phyloP scores from a whole-genome alignment of 2,797 vertebrate species.

The Sebastes diploproa region DNA sequence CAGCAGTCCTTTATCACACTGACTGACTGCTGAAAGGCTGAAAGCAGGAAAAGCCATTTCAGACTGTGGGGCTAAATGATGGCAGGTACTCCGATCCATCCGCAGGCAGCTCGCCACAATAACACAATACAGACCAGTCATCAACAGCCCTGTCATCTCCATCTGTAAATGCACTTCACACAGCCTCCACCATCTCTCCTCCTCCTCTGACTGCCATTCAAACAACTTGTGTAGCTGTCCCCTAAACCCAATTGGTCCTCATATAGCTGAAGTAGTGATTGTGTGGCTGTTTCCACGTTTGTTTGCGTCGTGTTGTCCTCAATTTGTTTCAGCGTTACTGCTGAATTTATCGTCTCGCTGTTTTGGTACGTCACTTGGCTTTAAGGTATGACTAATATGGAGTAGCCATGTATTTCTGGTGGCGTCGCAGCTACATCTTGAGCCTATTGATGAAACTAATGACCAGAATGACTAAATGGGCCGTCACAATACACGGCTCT shows the following conservation, averaged over 20 bases:
- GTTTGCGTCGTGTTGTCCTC: constrained; percentile 22
- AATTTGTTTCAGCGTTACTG: constrained; percentile 35
- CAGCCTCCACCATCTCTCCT: constrained; percentile 21
- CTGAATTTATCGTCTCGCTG: constrained; percentile 31
- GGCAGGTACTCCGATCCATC: constrained; percentile 70
- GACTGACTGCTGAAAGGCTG: constrained; percentile 73
- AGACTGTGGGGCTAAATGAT: constrained; percentile 66
- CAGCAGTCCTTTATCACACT: constrained; percentile 71
- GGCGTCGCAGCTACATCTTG: constrained; percentile 32
- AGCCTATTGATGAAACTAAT: constrained; percentile 75
- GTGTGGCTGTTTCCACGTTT: constrained; percentile 22
- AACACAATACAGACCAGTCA: constrained; percentile 64
- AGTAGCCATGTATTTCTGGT: constrained; percentile 35
- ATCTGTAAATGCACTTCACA: constrained; percentile 68
- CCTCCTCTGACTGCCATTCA: constrained; percentile 51
- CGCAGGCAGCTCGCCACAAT: constrained; percentile 47
- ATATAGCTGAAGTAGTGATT: constrained; percentile 5
- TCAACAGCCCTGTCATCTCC: constrained; percentile 67
- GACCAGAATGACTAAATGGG: constrained; percentile 68
- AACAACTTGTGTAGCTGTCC: constrained; percentile 39
- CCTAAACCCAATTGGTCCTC: constrained; percentile 32
- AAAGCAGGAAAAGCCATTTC: constrained; percentile 66
- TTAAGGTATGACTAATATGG: constrained; percentile 47
- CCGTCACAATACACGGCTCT: constrained; percentile 58
- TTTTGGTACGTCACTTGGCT: constrained; percentile 18